phyloP scores from a whole-genome alignment of 2,888 invertebrate species.

The Pandemis corylana region DNA sequence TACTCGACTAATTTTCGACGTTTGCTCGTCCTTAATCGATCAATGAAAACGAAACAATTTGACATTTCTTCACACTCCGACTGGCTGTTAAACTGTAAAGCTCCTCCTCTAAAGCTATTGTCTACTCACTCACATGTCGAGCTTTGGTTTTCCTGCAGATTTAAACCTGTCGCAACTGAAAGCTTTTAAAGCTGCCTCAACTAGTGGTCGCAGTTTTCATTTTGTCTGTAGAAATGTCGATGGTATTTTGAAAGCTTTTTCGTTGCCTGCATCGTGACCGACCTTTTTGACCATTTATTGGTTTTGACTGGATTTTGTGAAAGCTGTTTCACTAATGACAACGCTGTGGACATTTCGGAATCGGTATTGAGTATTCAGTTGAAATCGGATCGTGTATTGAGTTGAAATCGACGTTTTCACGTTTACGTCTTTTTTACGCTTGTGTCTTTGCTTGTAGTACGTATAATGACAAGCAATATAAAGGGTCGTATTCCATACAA shows the following conservation, averaged over 20 bases:
- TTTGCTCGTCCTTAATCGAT: too few species aligned
- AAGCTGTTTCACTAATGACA: neutral
- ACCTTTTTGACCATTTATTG: neutral
- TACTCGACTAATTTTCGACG: too few species aligned
- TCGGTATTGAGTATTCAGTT: neutral
- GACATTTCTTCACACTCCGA: too few species aligned
- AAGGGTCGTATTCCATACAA: too few species aligned
- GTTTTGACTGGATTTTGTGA: slow-evolving; percentile 1
- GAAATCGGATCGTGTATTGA: neutral
- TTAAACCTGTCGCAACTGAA: slow-evolving; percentile 19
- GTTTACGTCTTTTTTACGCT: neutral
- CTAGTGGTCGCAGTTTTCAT: slow-evolving; percentile 6
- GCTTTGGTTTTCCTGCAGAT: neutral
- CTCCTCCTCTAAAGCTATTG: too few species aligned
- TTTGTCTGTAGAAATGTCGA: slow-evolving; percentile 6
- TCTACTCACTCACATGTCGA: too few species aligned
- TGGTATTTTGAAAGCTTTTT: neutral
- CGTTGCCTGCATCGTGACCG: neutral
- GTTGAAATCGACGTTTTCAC: neutral
- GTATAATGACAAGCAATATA: neutral
- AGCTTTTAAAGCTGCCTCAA: slow-evolving; percentile 24
- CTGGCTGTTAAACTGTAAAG: too few species aligned
- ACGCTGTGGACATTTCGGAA: neutral
- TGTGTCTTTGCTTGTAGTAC: neutral
- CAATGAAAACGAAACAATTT: too few species aligned